These are phyloP conservation scores for Drosophila atripex DNA, from an alignment of 2,888 invertebrate genomes.

Conservation along the genomic window DNA sequence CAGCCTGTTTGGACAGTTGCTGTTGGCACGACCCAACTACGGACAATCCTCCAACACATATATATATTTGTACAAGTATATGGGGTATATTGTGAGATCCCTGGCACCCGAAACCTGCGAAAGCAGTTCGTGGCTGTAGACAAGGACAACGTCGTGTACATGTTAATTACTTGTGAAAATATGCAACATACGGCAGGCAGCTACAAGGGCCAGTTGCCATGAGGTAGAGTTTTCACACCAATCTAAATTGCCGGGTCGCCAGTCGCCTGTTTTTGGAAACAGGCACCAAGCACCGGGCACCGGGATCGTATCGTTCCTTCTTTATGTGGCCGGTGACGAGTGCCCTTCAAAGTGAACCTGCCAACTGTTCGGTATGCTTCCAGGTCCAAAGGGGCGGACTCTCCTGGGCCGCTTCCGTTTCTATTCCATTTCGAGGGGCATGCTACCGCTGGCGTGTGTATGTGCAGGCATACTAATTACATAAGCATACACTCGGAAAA, in stretches of 20 bases:
- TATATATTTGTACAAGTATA: background rate
- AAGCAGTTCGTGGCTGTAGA: conserved; percentile 26
- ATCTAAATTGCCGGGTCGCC: conserved; percentile 55
- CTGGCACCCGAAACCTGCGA: conserved; percentile 24
- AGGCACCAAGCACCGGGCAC: background rate
- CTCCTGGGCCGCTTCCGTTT: conserved; percentile 24
- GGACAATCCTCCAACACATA: background rate
- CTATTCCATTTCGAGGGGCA: conserved; percentile 14
- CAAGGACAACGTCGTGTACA: conserved; percentile 62
- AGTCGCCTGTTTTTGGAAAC: conserved; percentile 6
- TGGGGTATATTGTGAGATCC: conserved; percentile 5
- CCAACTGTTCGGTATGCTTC: conserved; percentile 15
- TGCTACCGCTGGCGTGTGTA: conserved; percentile 13
- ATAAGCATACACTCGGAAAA: conserved; percentile 40
- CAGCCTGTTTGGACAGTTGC: conserved; percentile 70
- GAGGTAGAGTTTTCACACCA: conserved; percentile 70
- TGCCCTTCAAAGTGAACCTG: conserved; percentile 62
- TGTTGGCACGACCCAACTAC: conserved; percentile 23
- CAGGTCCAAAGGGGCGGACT: background rate
- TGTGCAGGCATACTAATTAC: conserved; percentile 74
- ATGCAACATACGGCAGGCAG: conserved; percentile 68
- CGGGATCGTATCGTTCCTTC: conserved; percentile 37
- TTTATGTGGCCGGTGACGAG: conserved; percentile 49
- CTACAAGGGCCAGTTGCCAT: conserved; percentile 58
- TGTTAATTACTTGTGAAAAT: conserved; percentile 79